phyloP scores from a whole-genome alignment of 2,113 vertebrate species.

The Lepisosteus osseus region DNA sequence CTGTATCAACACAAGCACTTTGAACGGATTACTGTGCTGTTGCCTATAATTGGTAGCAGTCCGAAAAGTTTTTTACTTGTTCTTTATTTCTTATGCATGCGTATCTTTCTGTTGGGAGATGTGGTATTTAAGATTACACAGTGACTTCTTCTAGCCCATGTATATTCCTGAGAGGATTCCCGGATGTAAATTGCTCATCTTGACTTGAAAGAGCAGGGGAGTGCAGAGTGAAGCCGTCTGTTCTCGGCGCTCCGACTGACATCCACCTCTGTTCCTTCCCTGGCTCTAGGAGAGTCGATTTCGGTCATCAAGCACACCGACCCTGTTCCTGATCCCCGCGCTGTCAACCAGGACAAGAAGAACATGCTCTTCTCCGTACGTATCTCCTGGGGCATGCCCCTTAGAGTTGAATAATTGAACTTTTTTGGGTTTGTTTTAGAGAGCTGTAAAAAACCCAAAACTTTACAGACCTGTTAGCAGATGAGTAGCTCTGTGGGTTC shows the following conservation, averaged over 20 bases:
- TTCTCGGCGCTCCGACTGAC: not conserved
- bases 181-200: too few relatives aligned
- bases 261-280: not conserved
- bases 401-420: too few relatives aligned
- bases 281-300: conserved; percentile 83
- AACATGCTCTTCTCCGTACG: conserved; percentile 99
- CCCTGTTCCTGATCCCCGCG: conserved; percentile 94
- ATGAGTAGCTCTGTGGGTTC: too few relatives aligned
- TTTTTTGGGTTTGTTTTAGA: too few relatives aligned
- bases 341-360: conserved; percentile 98
- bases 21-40: not conserved
- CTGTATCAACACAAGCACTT: not conserved
- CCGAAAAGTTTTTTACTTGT: not conserved
- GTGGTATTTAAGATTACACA: too few relatives aligned
- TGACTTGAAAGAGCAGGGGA: too few relatives aligned
- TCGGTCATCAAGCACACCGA: conserved; percentile 98
- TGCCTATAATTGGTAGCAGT: not conserved
- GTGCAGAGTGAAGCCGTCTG: too few relatives aligned
- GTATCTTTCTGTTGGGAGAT: too few relatives aligned
- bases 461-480: too few relatives aligned
- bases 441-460: too few relatives aligned
- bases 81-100: not conserved
- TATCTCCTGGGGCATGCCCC: conserved; percentile 24
- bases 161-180: too few relatives aligned
- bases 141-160: too few relatives aligned